Evolutionary conservation across 2,797 vertebrate genomes (phyloP).

Genomic region (Xerus rutilus): DNA sequence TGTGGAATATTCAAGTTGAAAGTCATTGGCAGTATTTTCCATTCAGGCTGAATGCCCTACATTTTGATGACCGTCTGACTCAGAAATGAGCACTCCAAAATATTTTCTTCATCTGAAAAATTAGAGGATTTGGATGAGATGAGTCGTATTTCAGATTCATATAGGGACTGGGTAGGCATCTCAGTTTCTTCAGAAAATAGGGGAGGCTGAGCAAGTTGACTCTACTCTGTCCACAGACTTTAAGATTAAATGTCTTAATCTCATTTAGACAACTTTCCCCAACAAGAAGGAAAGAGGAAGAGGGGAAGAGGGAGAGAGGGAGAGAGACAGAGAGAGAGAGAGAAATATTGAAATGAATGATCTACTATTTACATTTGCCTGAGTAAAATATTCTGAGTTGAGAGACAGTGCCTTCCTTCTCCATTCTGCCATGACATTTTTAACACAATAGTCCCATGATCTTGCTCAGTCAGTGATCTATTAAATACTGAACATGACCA

Average conservation of each 20-base stretch:
- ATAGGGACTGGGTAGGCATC: neutral
- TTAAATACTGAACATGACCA: neutral
- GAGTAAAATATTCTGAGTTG: neutral
- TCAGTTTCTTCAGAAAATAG: neutral
- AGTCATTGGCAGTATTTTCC: neutral
- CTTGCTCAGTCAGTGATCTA: neutral
- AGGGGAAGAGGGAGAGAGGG: neutral
- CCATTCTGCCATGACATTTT: neutral
- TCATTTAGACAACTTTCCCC: neutral
- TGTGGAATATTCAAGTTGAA: neutral
- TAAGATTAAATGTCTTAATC: neutral
- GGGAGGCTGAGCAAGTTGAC: neutral
- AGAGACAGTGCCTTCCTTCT: neutral
- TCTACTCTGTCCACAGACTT: neutral
- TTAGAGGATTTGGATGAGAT: neutral
- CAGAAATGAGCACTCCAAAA: slow-evolving; percentile 5
- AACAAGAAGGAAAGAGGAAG: neutral
- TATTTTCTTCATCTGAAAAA: neutral
- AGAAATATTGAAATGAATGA: neutral
- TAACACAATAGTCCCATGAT: neutral
- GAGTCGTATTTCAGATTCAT: neutral
- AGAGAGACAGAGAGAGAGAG: neutral
- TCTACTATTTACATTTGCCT: neutral
- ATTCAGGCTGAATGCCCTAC: neutral
- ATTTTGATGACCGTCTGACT: neutral